These are phyloP conservation scores for Periparus ater DNA, from an alignment of 2,797 vertebrate species.

Conservation along the genomic window DNA sequence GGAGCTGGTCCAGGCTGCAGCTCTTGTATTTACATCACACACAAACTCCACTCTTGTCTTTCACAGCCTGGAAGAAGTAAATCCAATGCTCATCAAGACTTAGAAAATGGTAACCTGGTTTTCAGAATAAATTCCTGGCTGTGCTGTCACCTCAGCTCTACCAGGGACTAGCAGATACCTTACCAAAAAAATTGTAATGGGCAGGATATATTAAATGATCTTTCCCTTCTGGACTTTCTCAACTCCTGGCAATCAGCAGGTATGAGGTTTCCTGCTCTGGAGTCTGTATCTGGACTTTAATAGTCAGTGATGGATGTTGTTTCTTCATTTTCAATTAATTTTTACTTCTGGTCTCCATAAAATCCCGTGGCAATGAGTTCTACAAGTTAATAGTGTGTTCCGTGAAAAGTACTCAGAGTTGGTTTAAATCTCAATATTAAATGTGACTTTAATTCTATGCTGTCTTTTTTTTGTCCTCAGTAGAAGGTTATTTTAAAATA, in stretches of 20 bases:
- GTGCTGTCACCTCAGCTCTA: neutral
- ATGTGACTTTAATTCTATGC: neutral
- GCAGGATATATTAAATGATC: slow-evolving; percentile 6
- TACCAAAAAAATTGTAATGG: neutral
- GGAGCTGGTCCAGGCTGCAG: neutral
- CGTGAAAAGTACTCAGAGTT: neutral
- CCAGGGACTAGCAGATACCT: neutral
- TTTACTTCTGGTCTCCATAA: slow-evolving; percentile 9
- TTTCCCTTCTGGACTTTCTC: slow-evolving; percentile 44
- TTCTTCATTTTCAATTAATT: slow-evolving; percentile 36
- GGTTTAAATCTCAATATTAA: neutral
- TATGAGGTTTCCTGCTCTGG: slow-evolving; percentile 47
- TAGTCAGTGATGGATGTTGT: neutral
- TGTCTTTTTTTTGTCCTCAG: neutral
- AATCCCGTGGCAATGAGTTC: slow-evolving; percentile 20
- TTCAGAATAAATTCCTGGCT: neutral
- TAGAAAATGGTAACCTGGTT: neutral
- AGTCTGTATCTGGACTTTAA: slow-evolving; percentile 35
- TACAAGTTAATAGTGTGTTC: neutral
- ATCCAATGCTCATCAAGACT: neutral
- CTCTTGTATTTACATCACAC: too few relatives aligned
- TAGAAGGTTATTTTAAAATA: neutral
- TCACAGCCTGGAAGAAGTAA: neutral
- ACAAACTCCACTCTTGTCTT: neutral
- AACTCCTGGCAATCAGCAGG: slow-evolving; percentile 19